phyloP scores from a whole-genome alignment of 1,140 invertebrate genomes.

The Orchestia grillus region DNA sequence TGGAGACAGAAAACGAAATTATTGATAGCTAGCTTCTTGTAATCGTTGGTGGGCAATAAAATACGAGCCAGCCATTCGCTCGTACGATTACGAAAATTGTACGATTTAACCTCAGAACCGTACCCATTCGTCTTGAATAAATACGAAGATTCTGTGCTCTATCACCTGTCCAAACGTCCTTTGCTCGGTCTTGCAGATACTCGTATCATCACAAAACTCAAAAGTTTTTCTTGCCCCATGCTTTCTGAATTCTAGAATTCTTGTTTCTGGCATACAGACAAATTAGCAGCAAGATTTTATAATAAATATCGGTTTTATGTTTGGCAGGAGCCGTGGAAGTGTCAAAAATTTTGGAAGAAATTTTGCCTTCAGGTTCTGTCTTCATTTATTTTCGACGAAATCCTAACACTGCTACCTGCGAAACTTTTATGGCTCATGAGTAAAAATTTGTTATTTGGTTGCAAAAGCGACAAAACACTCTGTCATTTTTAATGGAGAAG shows the following conservation, averaged over 20 bases:
- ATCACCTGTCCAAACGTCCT: neutral
- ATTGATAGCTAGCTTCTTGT: too few species aligned
- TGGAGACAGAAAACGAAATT: too few species aligned
- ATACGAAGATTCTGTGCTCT: neutral
- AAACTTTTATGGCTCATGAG: neutral
- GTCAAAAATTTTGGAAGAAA: neutral
- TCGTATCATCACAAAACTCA: neutral
- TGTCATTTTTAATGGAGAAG: neutral
- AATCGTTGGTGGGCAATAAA: too few species aligned
- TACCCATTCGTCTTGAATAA: neutral
- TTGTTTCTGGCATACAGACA: neutral
- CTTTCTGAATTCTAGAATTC: neutral
- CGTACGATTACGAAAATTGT: neutral
- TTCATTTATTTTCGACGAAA: neutral
- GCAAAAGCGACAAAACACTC: neutral
- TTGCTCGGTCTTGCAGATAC: neutral
- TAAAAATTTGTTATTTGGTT: neutral
- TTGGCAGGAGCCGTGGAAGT: neutral
- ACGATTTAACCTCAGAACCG: neutral
- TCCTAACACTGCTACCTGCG: neutral
- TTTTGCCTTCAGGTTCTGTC: neutral
- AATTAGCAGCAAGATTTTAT: neutral
- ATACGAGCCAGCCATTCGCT: neutral
- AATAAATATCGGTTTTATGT: neutral
- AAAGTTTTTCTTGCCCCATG: neutral